Conservation (phyloP, 1,140 invertebrate species). For the Solenopsis fugax region DNA sequence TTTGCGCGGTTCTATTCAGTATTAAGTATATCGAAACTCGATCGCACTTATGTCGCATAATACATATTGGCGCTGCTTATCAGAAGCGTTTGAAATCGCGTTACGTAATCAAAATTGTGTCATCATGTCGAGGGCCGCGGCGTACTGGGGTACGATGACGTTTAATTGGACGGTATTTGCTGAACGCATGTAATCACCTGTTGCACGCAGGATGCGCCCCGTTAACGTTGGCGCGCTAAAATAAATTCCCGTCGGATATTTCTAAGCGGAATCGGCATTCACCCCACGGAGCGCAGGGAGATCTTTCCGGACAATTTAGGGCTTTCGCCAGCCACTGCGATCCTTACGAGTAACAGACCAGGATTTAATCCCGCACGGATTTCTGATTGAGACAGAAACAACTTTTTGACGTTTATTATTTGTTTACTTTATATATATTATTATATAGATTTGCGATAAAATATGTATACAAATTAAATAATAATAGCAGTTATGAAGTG, state of each 20-base stretch:
- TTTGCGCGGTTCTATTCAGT: neutral
- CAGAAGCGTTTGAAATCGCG: slow-evolving; percentile 31
- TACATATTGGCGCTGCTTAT: slow-evolving; percentile 10
- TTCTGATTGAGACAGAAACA: neutral
- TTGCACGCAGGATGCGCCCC: slow-evolving; percentile 60
- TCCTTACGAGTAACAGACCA: neutral
- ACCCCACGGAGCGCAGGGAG: neutral
- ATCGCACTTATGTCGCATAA: neutral
- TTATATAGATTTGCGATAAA: neutral
- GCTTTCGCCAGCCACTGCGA: neutral
- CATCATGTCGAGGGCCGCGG: slow-evolving; percentile 26
- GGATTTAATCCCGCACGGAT: neutral
- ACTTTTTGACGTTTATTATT: neutral
- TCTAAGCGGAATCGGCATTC: slow-evolving; percentile 25
- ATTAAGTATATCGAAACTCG: neutral
- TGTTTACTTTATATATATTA: too few relatives aligned
- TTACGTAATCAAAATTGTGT: slow-evolving; percentile 56
- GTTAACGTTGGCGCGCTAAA: slow-evolving; percentile 59
- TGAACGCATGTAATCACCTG: slow-evolving; percentile 76
- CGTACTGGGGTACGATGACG: slow-evolving; percentile 31
- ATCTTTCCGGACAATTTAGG: slow-evolving; percentile 36
- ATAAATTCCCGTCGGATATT: slow-evolving; percentile 64
- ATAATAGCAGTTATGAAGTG: neutral
- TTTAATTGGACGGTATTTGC: slow-evolving; percentile 75
- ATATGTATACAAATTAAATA: neutral